These are phyloP conservation scores for Tetranychus truncatus DNA, from an alignment of 2,888 invertebrate species.

Conservation along the genomic window DNA sequence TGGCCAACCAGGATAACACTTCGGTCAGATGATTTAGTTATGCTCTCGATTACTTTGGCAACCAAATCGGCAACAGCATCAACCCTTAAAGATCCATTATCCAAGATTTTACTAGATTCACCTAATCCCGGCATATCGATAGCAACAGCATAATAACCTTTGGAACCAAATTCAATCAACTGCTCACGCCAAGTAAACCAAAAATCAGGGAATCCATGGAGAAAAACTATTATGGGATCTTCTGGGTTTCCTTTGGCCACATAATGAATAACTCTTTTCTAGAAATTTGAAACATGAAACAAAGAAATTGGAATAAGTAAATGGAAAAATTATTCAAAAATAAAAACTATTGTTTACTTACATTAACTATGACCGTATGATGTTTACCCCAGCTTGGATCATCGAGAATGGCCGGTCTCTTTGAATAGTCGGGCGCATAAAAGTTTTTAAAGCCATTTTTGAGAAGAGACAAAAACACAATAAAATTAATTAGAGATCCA, in stretches of 20 bases:
- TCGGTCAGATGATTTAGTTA: conserved; percentile 39
- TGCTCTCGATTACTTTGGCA: conserved; percentile 46
- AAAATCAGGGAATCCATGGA: conserved; percentile 58
- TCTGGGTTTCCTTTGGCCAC: conserved; percentile 45
- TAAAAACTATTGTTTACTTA: background rate
- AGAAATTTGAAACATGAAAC: background rate
- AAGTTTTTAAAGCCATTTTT: background rate
- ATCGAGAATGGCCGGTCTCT: background rate
- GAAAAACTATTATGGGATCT: conserved; percentile 48
- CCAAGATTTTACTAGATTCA: conserved; percentile 51
- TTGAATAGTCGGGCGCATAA: background rate
- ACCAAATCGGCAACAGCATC: conserved; percentile 45
- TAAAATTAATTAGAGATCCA: background rate
- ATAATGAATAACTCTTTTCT: conserved; percentile 52
- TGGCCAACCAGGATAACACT: conserved; percentile 39
- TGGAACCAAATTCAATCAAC: conserved; percentile 41
- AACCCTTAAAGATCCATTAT: conserved; percentile 35
- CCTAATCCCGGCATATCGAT: conserved; percentile 59
- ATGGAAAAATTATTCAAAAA: background rate
- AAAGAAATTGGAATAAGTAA: background rate
- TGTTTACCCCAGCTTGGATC: background rate
- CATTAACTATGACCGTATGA: background rate
- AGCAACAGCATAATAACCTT: conserved; percentile 46
- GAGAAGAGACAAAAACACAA: background rate
- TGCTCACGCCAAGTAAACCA: conserved; percentile 59